Evolutionary conservation across 2,113 vertebrate genomes (phyloP), one percentile per base, ranked within the genome.

Genomic region (Oostethus manadensis): DNA sequence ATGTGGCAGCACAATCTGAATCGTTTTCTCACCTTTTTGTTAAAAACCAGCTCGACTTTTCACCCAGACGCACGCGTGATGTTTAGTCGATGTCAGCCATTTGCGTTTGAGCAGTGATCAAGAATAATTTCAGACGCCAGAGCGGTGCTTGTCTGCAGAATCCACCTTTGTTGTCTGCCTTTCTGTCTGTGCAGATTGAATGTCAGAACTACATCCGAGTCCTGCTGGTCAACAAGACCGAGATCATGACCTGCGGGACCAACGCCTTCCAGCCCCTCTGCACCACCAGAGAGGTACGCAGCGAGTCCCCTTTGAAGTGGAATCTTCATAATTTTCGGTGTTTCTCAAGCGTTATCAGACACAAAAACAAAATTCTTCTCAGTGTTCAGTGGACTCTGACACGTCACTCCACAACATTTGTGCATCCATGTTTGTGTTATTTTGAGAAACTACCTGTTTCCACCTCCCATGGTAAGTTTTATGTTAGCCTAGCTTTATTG

Each of bases 141-240:
- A n/a, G 29, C 6, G 40, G 8, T 35, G 35, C 15, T n/a, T 18
- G 17, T 17, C 43, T 43, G 33, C 53, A 1, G 8, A 7, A 9
- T 48, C 17, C 20, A 48, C n/a, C 1, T 22, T 43, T 17, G 13
- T 26, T 3, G 8, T 58, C 9, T 53, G 8, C 8, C 10, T 16
- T n/a, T n/a, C 49, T 73, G 54, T 51, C n/a, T 45, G 51, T 78
- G 54, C 72, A 99, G 97, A 90, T 90, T 63, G 97, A 99, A 68
- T 99, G 97, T 88, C 97, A 98, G 88, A 99, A 99, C 85, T 99
- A 98, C 72, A 91, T 99, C 57, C 87, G 97, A 3, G 96, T 98
- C 53, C 88, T 99, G 74, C 91, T 94, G 65, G 91, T 99, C 68
- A 89, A 93, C 51, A 94, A 93, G 85, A 97, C 94, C 23, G 93